Base-by-base conservation (phyloP, 2,888 invertebrate genomes). In the Volucella zonaria region DNA sequence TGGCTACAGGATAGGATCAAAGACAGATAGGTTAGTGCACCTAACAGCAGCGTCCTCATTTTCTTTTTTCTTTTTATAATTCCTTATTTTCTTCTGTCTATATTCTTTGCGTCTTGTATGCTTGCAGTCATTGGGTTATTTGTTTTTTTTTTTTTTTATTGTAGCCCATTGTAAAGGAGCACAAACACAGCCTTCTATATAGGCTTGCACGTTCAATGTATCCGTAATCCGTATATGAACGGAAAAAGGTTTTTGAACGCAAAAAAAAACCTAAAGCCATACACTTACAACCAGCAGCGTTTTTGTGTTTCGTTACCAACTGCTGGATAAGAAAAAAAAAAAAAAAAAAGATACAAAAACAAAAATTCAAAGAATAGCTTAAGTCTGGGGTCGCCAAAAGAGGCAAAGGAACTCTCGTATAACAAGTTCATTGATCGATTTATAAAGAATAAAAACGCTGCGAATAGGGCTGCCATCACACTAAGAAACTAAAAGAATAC, bases 391-490 rank as follows among this genome's bases (percentile, higher is more conserved):
- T 61, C 58, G 64, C 47, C 42, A 42, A 56, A 51, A 45, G 18
- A 62, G 78, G 74, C 82, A 70, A 82, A 73, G 77, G 67, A 82
- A 76, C 71, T 77, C 71, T n/a, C 9, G 45, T 45, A 67, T 59
- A 76, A 82, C 43, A 83, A 83, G 83, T 83, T 83, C 83, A 83
- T 79, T 83, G 83, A 83, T 83, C 83, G 83, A 80, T 67, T 83
- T 54, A 75, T 61, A 67, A 58, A 64, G 74, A 75, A 51, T 18
- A 18, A 1, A 52, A 68, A 56, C 67, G 40, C 18, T 18, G 14
- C 10, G 38, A 51, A 64, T 70, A 79, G 78, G 79, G 75, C 79
- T 83, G 79, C 75, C 79, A 79, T 23, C 59, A 31, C 42, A 75
- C 15, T 23, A 23, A 74, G 68, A 70, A 74, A 67, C 59, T 71